These are phyloP conservation scores for Orchestia grillus DNA, from an alignment of 1,140 invertebrate genomes.

Conservation along the genomic window DNA sequence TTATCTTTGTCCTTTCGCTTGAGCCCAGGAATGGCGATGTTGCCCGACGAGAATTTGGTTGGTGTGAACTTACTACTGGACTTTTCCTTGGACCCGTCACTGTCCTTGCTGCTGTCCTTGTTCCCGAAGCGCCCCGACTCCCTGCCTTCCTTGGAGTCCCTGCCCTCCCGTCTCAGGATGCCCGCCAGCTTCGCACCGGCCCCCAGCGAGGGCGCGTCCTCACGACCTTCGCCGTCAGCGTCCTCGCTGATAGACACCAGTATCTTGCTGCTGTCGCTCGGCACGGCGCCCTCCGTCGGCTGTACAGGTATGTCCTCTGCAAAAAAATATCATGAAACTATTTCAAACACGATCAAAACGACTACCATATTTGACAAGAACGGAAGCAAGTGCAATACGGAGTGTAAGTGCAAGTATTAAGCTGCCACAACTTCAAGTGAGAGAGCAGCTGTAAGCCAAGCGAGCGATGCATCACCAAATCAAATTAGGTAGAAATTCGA, in stretches of 20 bases:
- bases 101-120: not conserved
- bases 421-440: not conserved
- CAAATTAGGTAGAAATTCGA: not conserved
- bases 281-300: not conserved
- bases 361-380: not conserved
- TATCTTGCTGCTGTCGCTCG: not conserved
- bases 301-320: constrained; percentile 43
- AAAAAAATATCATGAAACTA: not conserved
- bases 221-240: not conserved
- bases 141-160: constrained; percentile 20
- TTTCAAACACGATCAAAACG: not conserved
- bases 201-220: not conserved
- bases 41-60: constrained; percentile 15
- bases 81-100: constrained; percentile 11
- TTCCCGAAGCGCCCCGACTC: not conserved
- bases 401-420: not conserved
- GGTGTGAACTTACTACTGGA: constrained; percentile 30
- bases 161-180: constrained; percentile 33
- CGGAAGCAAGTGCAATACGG: not conserved
- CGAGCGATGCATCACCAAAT: not conserved
- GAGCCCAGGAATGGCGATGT: constrained; percentile 24
- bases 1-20: constrained; percentile 36
- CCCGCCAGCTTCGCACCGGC: constrained; percentile 21
- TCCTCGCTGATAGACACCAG: constrained; percentile 26
- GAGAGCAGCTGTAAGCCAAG: not conserved